These are phyloP conservation scores for Eristalinus sepulchralis DNA, from an alignment of 2,888 invertebrate species.

Conservation along the genomic window DNA sequence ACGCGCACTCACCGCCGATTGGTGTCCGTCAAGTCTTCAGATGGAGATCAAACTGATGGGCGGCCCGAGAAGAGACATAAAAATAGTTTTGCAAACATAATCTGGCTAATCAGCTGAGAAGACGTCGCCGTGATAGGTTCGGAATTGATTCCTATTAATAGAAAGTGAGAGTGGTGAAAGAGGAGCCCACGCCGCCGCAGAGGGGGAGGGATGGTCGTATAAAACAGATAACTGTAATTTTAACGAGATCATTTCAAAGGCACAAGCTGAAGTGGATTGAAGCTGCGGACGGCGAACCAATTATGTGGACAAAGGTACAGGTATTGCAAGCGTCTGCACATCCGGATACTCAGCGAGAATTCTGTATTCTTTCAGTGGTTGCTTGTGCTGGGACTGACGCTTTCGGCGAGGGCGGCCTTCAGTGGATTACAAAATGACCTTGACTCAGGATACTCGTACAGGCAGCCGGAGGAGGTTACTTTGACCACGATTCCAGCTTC, in stretches of 20 bases:
- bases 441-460: conserved; percentile 33
- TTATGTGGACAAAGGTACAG: conserved; percentile 63
- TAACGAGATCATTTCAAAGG: conserved; percentile 53
- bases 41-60: conserved; percentile 23
- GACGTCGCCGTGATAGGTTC: conserved; percentile 33
- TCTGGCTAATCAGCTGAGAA: conserved; percentile 16
- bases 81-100: conserved; percentile 45
- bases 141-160: conserved; percentile 50
- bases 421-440: conserved; percentile 46
- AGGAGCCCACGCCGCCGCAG: not conserved
- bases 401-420: not conserved
- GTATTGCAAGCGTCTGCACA: not conserved
- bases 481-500: conserved; percentile 21
- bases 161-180: conserved; percentile 63
- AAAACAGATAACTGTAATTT: conserved; percentile 46
- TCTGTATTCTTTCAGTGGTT: conserved; percentile 34
- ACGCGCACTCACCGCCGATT: not conserved
- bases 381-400: conserved; percentile 4
- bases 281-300: conserved; percentile 2
- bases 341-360: not conserved
- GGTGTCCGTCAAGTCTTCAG: conserved; percentile 38
- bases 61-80: conserved; percentile 10
- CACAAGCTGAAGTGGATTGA: conserved; percentile 32
- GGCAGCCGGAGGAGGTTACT: not conserved
- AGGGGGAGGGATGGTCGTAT: conserved; percentile 55